phyloP scores from a whole-genome alignment of 2,888 invertebrate genomes.

The Bugula neritina region DNA sequence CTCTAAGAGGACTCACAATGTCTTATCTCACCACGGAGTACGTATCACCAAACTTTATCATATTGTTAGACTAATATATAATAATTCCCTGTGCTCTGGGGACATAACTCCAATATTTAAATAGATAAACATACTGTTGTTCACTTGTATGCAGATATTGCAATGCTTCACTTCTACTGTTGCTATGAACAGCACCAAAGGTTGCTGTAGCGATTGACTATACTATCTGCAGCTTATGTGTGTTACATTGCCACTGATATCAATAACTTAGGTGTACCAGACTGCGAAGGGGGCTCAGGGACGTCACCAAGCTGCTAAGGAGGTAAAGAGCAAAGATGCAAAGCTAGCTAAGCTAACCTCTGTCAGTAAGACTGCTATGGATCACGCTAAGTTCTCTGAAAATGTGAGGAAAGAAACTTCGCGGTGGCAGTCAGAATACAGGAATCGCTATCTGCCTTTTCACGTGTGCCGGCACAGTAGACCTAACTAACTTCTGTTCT shows the following conservation, averaged over 20 bases:
- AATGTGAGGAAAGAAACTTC: constrained; percentile 4
- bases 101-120: no score
- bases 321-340: not conserved
- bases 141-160: no score
- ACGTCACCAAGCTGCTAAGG: not conserved
- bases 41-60: not conserved
- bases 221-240: no score
- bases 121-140: no score
- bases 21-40: constrained; percentile 11
- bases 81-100: no score
- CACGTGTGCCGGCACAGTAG: not conserved
- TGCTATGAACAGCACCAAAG: no score
- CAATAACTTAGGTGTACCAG: constrained; percentile 8
- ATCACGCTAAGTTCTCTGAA: not conserved
- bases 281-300: not conserved
- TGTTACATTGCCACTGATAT: no score
- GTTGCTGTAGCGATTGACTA: no score
- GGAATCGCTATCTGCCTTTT: not conserved
- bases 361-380: not conserved
- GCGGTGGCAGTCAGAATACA: constrained; percentile 23
- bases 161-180: no score
- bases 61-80: no score
- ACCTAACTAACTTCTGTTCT: no score
- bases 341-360: not conserved
- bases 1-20: constrained; percentile 20